Conservation (phyloP, 2,113 vertebrate genomes). For the Hypocryptadius cinnamomeus region DNA sequence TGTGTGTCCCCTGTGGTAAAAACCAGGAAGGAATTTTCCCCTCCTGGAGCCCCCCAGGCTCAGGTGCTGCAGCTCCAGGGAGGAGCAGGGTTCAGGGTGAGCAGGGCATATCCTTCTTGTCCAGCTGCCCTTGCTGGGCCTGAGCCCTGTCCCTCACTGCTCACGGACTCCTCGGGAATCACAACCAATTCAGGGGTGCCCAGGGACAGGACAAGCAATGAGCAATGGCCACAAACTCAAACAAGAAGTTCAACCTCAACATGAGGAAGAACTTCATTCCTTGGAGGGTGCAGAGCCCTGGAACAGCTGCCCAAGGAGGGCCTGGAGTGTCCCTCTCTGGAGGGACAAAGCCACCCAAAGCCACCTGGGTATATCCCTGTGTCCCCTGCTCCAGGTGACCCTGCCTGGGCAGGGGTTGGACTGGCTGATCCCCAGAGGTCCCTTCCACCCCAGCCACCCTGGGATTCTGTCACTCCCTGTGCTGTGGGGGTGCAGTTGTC, state of each 20-base stretch:
- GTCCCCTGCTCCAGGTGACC: background rate
- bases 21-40: background rate
- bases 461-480: background rate
- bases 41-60: background rate
- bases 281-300: background rate
- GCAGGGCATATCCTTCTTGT: rapidly evolving
- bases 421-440: background rate
- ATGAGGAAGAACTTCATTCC: background rate
- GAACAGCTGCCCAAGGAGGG: background rate
- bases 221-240: background rate
- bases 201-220: background rate
- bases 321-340: background rate
- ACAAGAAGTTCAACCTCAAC: background rate
- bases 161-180: background rate
- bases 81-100: background rate
- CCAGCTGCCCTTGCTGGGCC: background rate
- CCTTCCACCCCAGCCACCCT: background rate
- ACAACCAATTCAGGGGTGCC: background rate
- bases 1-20: background rate
- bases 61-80: rapidly evolving
- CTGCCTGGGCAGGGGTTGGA: background rate
- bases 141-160: background rate
- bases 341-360: too few relatives aligned
- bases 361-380: background rate
- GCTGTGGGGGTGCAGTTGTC: background rate